Conservation (phyloP, 2,113 vertebrate genomes). For the Chelonoidis abingdonii region DNA sequence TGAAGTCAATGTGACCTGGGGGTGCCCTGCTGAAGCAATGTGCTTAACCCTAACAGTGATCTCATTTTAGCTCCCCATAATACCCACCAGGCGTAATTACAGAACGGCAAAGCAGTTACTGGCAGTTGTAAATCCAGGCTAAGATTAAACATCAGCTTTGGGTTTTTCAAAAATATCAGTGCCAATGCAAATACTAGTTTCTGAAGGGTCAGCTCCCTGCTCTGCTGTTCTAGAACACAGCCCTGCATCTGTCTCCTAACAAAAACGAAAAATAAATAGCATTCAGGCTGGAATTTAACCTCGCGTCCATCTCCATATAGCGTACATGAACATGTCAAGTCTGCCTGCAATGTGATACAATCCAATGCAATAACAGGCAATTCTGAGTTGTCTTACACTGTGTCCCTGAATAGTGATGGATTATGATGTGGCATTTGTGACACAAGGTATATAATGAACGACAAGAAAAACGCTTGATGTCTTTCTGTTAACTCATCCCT, state of each 20-base stretch:
- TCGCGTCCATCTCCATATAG: not conserved
- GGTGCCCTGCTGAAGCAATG: not conserved
- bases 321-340: fast-evolving
- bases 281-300: not conserved
- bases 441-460: not conserved
- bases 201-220: not conserved
- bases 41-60: not conserved
- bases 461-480: not conserved
- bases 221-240: not conserved
- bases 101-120: not conserved
- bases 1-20: not conserved
- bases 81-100: fast-evolving
- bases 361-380: not conserved
- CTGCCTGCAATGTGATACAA: not conserved
- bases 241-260: not conserved
- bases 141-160: not conserved
- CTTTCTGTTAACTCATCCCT: not conserved
- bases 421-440: not conserved
- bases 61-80: not conserved
- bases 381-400: not conserved
- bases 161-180: not conserved
- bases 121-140: not conserved
- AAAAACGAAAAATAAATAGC: not conserved
- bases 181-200: not conserved
- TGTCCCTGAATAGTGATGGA: not conserved